Conservation (phyloP, 2,113 vertebrate genomes). For the Peromyscus maniculatus region DNA sequence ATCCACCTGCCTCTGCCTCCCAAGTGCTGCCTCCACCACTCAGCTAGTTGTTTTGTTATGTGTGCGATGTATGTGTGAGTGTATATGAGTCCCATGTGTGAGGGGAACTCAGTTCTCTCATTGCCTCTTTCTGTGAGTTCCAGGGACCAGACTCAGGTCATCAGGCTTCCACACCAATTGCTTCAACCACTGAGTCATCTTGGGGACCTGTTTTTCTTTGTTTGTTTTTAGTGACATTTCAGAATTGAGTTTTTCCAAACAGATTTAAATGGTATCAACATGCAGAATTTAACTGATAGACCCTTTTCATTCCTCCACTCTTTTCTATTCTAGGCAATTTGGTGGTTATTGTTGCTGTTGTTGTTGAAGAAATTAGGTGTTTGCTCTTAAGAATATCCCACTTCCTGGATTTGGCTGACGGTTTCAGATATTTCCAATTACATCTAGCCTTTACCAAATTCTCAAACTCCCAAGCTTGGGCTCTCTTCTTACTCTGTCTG, state of each 20-base stretch:
- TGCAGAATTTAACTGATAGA: neutral
- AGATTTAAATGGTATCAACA: neutral
- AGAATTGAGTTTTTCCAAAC: neutral
- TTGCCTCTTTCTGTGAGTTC: no score
- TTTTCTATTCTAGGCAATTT: neutral
- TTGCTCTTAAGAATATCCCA: neutral
- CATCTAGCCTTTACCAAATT: constrained; percentile 10
- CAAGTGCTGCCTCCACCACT: no score
- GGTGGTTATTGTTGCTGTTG: neutral
- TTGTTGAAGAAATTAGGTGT: neutral
- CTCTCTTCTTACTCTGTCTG: neutral
- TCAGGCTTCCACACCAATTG: neutral
- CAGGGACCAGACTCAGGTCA: neutral
- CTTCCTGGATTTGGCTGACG: neutral
- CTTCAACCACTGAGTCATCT: neutral
- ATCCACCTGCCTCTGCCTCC: no score
- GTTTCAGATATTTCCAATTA: neutral
- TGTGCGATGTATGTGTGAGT: neutral
- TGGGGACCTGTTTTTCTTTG: neutral
- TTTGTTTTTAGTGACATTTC: constrained; percentile 12
- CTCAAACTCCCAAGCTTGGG: neutral
- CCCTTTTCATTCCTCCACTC: neutral
- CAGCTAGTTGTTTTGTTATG: no score
- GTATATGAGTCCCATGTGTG: neutral
- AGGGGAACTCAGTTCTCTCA: neutral